These are phyloP conservation scores for Varanus salvator DNA, from an alignment of 2,113 vertebrate genomes.

Conservation along the genomic window DNA sequence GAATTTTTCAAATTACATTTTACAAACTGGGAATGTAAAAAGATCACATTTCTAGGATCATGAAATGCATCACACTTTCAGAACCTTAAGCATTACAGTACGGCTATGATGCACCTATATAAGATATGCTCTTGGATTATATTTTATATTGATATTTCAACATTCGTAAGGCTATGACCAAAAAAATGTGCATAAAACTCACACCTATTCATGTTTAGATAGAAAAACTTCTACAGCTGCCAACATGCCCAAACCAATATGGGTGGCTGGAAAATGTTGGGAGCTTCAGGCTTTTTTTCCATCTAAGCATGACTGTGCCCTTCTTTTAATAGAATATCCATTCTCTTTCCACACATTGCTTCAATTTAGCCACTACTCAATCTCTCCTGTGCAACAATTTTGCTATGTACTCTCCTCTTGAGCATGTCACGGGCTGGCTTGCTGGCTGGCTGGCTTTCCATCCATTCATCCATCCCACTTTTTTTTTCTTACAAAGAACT, in stretches of 20 bases:
- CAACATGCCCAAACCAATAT: too few species aligned
- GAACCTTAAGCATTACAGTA: not conserved
- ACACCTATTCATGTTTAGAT: too few species aligned
- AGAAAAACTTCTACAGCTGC: too few species aligned
- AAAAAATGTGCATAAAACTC: not conserved
- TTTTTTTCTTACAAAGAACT: too few species aligned
- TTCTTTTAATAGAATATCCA: not conserved
- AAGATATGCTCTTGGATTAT: not conserved
- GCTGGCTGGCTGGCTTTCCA: too few species aligned
- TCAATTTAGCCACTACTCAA: not conserved
- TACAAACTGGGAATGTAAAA: not conserved
- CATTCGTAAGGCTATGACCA: not conserved
- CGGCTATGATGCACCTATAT: not conserved
- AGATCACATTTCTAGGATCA: not conserved
- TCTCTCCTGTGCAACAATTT: not conserved
- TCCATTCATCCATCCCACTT: too few species aligned
- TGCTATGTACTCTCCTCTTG: not conserved
- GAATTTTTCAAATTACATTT: not conserved
- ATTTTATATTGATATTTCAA: not conserved
- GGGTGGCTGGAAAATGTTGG: too few species aligned
- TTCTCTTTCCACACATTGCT: not conserved
- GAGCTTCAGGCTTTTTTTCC: too few species aligned
- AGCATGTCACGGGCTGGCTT: not conserved
- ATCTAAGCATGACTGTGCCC: too few species aligned
- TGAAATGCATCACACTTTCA: not conserved